These are phyloP conservation scores for Stomatorhinus walkeri DNA, from an alignment of 2,797 vertebrate genomes.

Conservation along the genomic window DNA sequence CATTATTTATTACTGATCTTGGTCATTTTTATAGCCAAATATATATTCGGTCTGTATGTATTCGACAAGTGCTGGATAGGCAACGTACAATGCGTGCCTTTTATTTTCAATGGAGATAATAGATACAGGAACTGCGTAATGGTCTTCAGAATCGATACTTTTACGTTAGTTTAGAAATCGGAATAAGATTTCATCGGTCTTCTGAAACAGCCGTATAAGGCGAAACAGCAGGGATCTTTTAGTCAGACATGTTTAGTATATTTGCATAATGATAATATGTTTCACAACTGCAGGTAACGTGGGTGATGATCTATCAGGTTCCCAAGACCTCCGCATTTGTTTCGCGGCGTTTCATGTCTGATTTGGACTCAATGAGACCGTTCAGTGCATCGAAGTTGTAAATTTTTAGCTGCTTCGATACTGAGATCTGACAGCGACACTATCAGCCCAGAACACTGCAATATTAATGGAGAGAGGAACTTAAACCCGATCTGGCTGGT, in stretches of 20 bases:
- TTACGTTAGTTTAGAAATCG: not conserved
- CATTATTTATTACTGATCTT: conserved; percentile 25
- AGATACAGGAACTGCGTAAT: not conserved
- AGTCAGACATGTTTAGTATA: not conserved
- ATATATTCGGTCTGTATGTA: not conserved
- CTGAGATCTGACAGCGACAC: conserved; percentile 27
- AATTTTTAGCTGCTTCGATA: conserved; percentile 29
- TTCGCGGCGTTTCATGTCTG: not conserved
- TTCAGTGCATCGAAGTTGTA: conserved; percentile 28
- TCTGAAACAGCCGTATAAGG: not conserved
- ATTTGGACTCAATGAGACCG: not conserved
- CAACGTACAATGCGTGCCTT: not conserved
- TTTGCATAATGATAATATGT: conserved; percentile 1
- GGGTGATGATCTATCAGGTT: not conserved
- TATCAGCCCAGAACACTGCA: conserved; percentile 53
- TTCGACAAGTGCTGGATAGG: not conserved
- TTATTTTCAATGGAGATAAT: not conserved
- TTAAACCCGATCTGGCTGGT: conserved; percentile 54
- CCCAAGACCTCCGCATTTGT: not conserved
- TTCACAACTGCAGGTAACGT: not conserved
- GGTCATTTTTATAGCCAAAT: conserved; percentile 7
- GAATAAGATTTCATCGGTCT: not conserved
- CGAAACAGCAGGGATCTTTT: not conserved
- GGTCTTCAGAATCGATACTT: not conserved
- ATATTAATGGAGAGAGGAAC: conserved; percentile 60